phyloP scores from a whole-genome alignment of 1,140 invertebrate species.

The Protaetia brevitarsis region DNA sequence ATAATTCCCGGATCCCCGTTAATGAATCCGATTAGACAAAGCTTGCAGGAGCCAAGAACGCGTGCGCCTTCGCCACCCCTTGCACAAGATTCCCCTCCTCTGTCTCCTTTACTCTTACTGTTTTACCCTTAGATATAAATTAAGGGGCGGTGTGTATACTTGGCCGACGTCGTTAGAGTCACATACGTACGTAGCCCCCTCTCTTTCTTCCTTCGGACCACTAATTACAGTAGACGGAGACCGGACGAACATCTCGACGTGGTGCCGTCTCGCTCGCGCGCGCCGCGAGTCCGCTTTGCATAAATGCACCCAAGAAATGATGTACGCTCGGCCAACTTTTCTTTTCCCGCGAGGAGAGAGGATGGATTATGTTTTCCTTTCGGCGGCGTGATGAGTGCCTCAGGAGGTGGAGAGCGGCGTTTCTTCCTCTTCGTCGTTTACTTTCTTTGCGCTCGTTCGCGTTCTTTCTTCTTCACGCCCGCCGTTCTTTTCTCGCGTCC shows the following conservation, averaged over 20 bases:
- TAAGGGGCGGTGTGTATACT: conserved; percentile 41
- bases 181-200: conserved; percentile 43
- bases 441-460: background rate
- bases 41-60: conserved; percentile 49
- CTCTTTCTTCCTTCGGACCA: conserved; percentile 42
- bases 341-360: conserved; percentile 17
- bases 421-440: conserved; percentile 1
- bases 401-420: background rate
- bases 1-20: conserved; percentile 55
- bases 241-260: conserved; percentile 32
- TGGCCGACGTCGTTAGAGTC: conserved; percentile 45
- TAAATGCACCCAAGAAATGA: conserved; percentile 48
- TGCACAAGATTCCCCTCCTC: conserved; percentile 38
- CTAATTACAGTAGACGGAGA: conserved; percentile 45
- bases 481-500: background rate
- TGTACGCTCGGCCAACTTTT: conserved; percentile 32
- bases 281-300: conserved; percentile 42
- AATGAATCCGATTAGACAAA: conserved; percentile 58
- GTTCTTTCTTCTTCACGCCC: background rate
- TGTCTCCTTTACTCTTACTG: conserved; percentile 44
- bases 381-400: conserved; percentile 21
- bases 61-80: conserved; percentile 48
- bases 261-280: conserved; percentile 32
- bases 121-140: conserved; percentile 51
- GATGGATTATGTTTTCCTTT: conserved; percentile 22